Conservation (phyloP, 2,797 vertebrate genomes). For the Poeciliopsis paucimaculata region DNA sequence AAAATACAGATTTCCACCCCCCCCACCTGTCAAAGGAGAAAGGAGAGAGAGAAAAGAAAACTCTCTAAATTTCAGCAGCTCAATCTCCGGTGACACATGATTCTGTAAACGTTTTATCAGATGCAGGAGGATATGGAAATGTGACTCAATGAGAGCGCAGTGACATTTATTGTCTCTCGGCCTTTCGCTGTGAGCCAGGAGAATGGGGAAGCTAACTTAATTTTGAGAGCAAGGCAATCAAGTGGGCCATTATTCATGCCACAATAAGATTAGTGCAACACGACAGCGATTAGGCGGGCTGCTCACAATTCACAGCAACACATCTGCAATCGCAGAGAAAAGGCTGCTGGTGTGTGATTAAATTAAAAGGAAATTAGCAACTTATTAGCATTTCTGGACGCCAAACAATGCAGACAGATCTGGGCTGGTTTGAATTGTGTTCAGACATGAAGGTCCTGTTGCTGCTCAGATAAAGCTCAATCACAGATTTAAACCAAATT, state of each 20-base stretch:
- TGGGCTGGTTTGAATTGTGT: not conserved
- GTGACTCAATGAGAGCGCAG: conserved; percentile 46
- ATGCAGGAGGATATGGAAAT: conserved; percentile 55
- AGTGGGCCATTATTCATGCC: conserved; percentile 58
- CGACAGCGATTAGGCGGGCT: conserved; percentile 60
- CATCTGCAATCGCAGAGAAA: conserved; percentile 9
- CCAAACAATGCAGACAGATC: not conserved
- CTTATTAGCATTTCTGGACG: not conserved
- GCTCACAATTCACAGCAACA: conserved; percentile 38
- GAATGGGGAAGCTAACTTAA: conserved; percentile 59
- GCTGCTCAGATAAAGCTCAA: not conserved
- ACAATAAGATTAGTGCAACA: conserved; percentile 69
- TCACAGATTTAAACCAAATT: not conserved
- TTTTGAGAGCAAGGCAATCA: conserved; percentile 56
- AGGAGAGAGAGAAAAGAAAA: not conserved
- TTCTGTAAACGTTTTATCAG: conserved; percentile 33
- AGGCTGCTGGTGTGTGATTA: not conserved
- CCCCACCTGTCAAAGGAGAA: conserved; percentile 3
- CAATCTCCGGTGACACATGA: not conserved
- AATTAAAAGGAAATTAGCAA: not conserved
- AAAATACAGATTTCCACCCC: conserved; percentile 13
- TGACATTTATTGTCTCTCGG: conserved; percentile 59
- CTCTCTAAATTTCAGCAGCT: conserved; percentile 8
- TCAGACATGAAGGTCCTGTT: not conserved
- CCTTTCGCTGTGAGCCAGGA: conserved; percentile 63